Conservation (phyloP, 2,888 invertebrate species). For the Prosopocoilus inquinatus region DNA sequence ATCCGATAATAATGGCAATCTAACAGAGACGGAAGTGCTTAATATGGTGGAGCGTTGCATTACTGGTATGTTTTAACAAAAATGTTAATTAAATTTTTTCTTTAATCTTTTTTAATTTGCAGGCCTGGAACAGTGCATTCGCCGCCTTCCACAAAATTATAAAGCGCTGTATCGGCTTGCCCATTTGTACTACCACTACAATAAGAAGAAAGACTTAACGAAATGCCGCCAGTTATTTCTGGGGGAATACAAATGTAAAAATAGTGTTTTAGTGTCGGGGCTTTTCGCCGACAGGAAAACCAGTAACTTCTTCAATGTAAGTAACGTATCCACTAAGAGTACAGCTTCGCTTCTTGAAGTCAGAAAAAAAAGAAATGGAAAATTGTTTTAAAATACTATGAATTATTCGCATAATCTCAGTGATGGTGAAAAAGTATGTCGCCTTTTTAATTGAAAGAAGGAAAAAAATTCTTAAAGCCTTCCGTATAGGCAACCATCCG, state of each 20-base stretch:
- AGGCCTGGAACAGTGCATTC: slow-evolving; percentile 81
- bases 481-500: too few relatives aligned
- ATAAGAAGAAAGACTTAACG: slow-evolving; percentile 64
- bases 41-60: slow-evolving; percentile 45
- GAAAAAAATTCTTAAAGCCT: too few relatives aligned
- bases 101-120: slow-evolving; percentile 51
- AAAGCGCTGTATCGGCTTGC: slow-evolving; percentile 88
- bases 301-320: slow-evolving; percentile 85
- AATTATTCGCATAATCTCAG: too few relatives aligned
- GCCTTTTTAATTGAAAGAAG: too few relatives aligned
- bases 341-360: too few relatives aligned
- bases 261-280: slow-evolving; percentile 70
- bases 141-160: slow-evolving; percentile 87
- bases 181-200: slow-evolving; percentile 73
- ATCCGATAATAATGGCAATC: slow-evolving; percentile 40
- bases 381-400: too few relatives aligned
- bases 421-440: too few relatives aligned
- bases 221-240: slow-evolving; percentile 72
- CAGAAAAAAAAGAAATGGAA: neutral
- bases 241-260: slow-evolving; percentile 65
- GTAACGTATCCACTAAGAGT: slow-evolving; percentile 32
- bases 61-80: slow-evolving; percentile 36
- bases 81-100: neutral
- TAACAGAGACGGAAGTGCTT: slow-evolving; percentile 42
- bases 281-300: slow-evolving; percentile 82